phyloP scores from a whole-genome alignment of 2,797 vertebrate genomes.

The Capromys pilorides region DNA sequence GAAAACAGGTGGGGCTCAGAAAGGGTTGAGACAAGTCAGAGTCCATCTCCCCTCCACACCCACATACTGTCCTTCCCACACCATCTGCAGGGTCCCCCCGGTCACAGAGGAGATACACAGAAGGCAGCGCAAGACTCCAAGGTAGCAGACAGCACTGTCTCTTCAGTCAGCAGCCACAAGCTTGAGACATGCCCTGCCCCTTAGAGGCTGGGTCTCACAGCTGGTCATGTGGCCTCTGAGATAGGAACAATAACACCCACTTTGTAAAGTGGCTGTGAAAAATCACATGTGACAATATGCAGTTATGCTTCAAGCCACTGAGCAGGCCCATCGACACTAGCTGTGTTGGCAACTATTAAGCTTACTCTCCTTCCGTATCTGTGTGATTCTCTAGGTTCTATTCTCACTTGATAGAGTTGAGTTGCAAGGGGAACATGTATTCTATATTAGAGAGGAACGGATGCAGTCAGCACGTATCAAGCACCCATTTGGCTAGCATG shows the following conservation, averaged over 20 bases:
- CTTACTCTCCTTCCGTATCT: neutral
- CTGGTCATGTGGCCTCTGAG: neutral
- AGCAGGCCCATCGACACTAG: neutral
- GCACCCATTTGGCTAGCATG: neutral
- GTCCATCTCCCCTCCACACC: neutral
- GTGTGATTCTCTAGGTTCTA: conserved; percentile 45
- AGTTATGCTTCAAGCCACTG: neutral
- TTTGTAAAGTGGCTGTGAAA: neutral
- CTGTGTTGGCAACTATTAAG: neutral
- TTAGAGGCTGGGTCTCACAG: neutral
- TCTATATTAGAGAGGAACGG: neutral
- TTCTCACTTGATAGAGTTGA: conserved; percentile 12
- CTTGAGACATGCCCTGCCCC: neutral
- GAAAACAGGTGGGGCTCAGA: neutral
- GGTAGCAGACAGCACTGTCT: neutral
- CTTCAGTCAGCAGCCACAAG: neutral
- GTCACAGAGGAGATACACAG: neutral
- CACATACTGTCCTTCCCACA: neutral
- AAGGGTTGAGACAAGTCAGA: neutral
- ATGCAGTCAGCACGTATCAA: neutral
- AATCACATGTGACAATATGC: neutral
- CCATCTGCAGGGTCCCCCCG: neutral
- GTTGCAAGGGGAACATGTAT: neutral
- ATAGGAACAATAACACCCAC: neutral
- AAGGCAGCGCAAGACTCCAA: neutral